These are phyloP conservation scores for Eurytemora carolleeae DNA, from an alignment of 1,140 invertebrate genomes.

Conservation along the genomic window DNA sequence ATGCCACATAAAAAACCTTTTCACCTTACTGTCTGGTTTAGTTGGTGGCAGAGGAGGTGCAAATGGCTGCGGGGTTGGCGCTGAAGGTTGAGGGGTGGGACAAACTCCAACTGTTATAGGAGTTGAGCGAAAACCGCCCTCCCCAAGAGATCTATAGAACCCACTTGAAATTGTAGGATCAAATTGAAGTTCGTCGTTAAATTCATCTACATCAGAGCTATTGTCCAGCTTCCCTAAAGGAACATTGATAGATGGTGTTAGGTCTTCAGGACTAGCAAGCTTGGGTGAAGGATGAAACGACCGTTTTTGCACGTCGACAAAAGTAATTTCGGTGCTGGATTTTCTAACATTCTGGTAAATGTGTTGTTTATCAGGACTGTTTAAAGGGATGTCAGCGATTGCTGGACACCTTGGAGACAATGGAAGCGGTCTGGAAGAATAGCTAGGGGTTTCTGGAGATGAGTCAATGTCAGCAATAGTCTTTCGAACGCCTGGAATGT, in stretches of 20 bases:
- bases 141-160: not conserved
- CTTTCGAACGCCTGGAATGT: not conserved
- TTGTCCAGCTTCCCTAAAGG: too few species aligned
- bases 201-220: constrained; percentile 2
- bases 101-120: constrained; percentile 6
- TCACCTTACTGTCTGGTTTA: too few species aligned
- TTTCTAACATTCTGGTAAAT: not conserved
- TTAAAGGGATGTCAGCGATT: not conserved
- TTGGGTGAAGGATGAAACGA: not conserved
- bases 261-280: not conserved
- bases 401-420: not conserved
- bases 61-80: not conserved
- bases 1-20: too few species aligned
- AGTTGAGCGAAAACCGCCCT: constrained; percentile 10
- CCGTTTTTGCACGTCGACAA: not conserved
- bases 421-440: not conserved
- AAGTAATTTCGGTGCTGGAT: not conserved
- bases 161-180: constrained; percentile 14
- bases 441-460: not conserved
- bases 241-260: not conserved
- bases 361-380: not conserved
- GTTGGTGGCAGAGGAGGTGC: too few species aligned
- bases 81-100: not conserved
- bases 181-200: constrained; percentile 13
- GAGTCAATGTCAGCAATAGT: not conserved